A percentile compares a stretch with the other conserved stretches of the same genome.
phyloP scores from a whole-genome alignment of 2,797 vertebrate species.

The Mormyrus proboscirostris region DNA sequence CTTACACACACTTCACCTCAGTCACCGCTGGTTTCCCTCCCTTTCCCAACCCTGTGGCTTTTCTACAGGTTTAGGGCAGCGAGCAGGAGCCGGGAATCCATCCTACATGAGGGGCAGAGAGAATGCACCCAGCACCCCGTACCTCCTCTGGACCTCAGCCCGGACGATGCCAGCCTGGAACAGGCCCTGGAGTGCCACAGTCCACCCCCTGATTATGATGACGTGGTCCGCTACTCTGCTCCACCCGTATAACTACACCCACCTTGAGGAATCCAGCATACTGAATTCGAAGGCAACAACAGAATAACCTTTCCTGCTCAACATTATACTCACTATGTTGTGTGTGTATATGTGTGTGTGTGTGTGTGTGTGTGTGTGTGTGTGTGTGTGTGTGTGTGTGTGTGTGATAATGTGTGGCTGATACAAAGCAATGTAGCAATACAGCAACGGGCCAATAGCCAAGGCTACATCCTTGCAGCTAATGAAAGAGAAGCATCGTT shows the following conservation, averaged over 20 bases:
- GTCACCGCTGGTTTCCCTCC: conserved; percentile 19
- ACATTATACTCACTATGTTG: background rate
- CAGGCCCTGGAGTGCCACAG: conserved; percentile 81
- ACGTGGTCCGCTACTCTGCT: conserved; percentile 80
- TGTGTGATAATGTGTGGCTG: background rate
- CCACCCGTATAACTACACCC: conserved; percentile 66
- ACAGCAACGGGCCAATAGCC: background rate
- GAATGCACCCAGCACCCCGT: conserved; percentile 58
- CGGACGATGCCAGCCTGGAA: conserved; percentile 78
- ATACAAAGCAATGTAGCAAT: background rate
- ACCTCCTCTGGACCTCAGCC: conserved; percentile 68
- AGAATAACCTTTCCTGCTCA: background rate
- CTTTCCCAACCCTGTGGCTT: background rate
- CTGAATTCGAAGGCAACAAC: conserved; percentile 26
- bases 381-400: background rate
- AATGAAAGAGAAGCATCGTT: background rate
- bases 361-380: background rate
- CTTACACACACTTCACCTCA: conserved; percentile 31
- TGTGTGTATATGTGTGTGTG: background rate
- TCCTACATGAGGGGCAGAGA: conserved; percentile 65
- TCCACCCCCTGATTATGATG: conserved; percentile 87
- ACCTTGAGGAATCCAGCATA: conserved; percentile 28
- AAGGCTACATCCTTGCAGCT: background rate
- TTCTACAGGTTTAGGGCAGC: conserved; percentile 69
- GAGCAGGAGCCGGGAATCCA: conserved; percentile 82